Conservation (phyloP, 1,140 invertebrate genomes). For the Ptiloglossa arizonensis region DNA sequence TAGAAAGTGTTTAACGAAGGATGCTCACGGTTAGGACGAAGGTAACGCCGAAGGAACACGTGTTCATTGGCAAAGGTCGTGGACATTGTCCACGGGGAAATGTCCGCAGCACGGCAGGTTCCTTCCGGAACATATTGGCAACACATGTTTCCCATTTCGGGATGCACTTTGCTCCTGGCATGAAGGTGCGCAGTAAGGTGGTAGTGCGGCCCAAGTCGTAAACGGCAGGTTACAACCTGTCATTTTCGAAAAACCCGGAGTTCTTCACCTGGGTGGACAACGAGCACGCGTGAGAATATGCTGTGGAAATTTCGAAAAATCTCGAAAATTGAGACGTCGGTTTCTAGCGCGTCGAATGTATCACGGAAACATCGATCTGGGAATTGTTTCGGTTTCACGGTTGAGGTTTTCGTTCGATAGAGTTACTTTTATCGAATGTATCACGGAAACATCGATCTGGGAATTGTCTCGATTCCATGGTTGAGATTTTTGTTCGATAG, state of each 20-base stretch:
- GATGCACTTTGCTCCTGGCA: constrained; percentile 37
- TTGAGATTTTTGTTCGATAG: too few relatives aligned
- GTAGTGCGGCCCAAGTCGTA: constrained; percentile 34
- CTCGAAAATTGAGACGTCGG: too few relatives aligned
- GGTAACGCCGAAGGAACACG: constrained; percentile 32
- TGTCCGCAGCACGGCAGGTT: constrained; percentile 1
- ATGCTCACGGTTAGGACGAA: constrained; percentile 5
- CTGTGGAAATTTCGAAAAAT: neutral
- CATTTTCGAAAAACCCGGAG: neutral
- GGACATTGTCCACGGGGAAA: constrained; percentile 22
- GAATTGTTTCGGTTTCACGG: too few relatives aligned
- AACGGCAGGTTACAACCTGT: constrained; percentile 34
- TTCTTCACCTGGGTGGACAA: neutral
- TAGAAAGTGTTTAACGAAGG: constrained; percentile 48
- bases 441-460: too few relatives aligned
- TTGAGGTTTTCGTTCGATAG: too few relatives aligned
- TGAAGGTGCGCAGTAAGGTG: constrained; percentile 41
- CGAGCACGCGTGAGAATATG: neutral
- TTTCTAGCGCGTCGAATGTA: too few relatives aligned
- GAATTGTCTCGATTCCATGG: too few relatives aligned
- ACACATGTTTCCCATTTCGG: constrained; percentile 45
- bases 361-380: too few relatives aligned
- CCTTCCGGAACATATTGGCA: constrained; percentile 33
- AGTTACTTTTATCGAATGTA: too few relatives aligned
- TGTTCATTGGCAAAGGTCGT: constrained; percentile 33